A percentile compares a stretch with the other conserved stretches of the same genome.
phyloP scores from a whole-genome alignment of 2,113 vertebrate genomes.

The Lonchura striata region DNA sequence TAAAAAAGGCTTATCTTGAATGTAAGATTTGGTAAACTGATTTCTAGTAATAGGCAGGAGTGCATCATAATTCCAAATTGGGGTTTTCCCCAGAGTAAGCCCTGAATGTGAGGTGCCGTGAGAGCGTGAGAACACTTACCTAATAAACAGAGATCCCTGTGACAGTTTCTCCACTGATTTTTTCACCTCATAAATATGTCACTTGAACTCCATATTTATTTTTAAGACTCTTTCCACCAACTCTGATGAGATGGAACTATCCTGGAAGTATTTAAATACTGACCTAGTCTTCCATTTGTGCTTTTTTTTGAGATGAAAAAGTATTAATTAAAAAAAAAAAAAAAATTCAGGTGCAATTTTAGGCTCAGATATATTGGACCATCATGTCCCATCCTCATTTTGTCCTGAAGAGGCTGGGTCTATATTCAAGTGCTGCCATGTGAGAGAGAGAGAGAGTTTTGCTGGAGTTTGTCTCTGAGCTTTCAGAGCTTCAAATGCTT shows the following conservation, averaged over 20 bases:
- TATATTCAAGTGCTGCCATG: not conserved
- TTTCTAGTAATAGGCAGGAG: slow-evolving; percentile 42
- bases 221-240: slow-evolving; percentile 50
- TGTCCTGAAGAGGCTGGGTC: not conserved
- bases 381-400: not conserved
- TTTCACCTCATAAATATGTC: slow-evolving; percentile 75
- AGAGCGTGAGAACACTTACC: slow-evolving; percentile 33
- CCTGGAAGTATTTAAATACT: slow-evolving; percentile 1
- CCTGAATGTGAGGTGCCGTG: slow-evolving; percentile 17
- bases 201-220: slow-evolving; percentile 23
- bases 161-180: slow-evolving; percentile 39
- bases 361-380: not conserved
- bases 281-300: not conserved
- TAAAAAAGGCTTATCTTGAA: slow-evolving; percentile 60
- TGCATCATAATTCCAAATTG: not conserved
- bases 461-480: not conserved
- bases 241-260: not conserved
- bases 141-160: slow-evolving; percentile 49
- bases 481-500: not conserved
- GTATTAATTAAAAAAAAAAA: not conserved
- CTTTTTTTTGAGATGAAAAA: not conserved
- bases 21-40: slow-evolving; percentile 26
- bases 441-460: not conserved
- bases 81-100: not conserved
- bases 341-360: not conserved